Percentiles rank a stretch among this genome's conserved stretches.
Evolutionary conservation across 1,140 invertebrate species (phyloP).

Genomic region (Trichogramma pretiosum): DNA sequence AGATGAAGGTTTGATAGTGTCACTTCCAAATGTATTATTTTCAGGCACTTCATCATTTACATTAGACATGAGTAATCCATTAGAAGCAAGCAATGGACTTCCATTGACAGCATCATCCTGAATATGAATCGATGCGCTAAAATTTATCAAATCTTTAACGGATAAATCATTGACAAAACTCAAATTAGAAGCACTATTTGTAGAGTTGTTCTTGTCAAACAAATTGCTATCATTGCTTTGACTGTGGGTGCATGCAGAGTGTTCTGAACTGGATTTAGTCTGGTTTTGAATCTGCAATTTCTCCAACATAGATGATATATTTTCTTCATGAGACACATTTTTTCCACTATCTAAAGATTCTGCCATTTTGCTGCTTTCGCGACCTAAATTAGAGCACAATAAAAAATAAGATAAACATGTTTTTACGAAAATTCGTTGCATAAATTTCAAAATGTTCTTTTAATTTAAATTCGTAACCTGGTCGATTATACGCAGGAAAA

Average conservation of each 20-base stretch:
- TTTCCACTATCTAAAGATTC: slow-evolving; percentile 3
- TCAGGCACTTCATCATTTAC: neutral
- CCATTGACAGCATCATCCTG: neutral
- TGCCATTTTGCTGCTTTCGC: neutral
- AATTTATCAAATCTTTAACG: neutral
- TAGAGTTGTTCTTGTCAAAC: too few species aligned
- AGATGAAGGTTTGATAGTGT: slow-evolving; percentile 4
- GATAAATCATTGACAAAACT: too few species aligned
- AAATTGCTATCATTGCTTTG: too few species aligned
- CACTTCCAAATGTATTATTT: slow-evolving; percentile 2
- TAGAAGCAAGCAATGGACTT: neutral
- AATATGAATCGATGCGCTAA: neutral
- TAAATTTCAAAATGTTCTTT: neutral
- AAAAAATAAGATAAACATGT: neutral
- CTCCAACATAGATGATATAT: neutral
- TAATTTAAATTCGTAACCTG: too few species aligned
- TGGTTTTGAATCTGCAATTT: neutral
- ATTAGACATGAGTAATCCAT: neutral
- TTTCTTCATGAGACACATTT: neutral
- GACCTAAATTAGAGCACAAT: slow-evolving; percentile 2
- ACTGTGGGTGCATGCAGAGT: too few species aligned
- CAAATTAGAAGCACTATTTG: too few species aligned
- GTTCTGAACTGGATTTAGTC: too few species aligned
- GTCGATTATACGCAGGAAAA: too few species aligned
- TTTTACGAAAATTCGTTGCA: neutral